Evolutionary conservation across 2,113 vertebrate genomes (phyloP), one percentile per base, ranked within the genome.

Genomic region (Gnathochromis pfefferi): DNA sequence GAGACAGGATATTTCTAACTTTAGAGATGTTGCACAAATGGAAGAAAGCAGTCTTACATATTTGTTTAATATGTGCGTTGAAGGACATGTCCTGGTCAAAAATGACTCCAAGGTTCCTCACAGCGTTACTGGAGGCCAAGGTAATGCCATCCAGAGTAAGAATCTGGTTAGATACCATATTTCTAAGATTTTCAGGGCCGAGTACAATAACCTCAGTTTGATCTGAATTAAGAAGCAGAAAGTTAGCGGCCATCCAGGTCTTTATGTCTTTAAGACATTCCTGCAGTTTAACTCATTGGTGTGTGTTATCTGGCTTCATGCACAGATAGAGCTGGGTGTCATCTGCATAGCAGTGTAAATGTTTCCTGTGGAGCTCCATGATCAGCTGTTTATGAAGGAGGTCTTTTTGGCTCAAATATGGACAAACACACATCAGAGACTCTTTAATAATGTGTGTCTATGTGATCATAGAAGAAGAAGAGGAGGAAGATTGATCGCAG

Each of bases 401-500:
- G 28, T 11, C 3, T 63, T 35, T 33, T 63, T 10, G 31, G 31
- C 28, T 35, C 31, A 63, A 11, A 35, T n/a, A 7, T n/a, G 33
- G 31, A 38, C 17, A 68, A 68, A 13, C 63, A 21, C 57, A n/a
- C 13, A 31, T 65, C 31, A 17, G 16, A 38, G 13, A 53, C 23
- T 49, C 40, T 21, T 1, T 40, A 19, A 8, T 16, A 53, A n/a
- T n/a, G 31, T 17, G 84, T 89, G 85, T 93, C 38, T 87, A 63
- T 84, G 73, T 87, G 31, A 85, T 54, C 68, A 11, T 16, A 98
- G 94, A 97, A 97, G 94, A 95, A 90, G 92, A 98, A 95, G 95
- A 96, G 97, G 93, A 96, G 97, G 79, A 95, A 96, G 83, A 98
- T 99, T 1, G 98, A 99, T 85, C 97, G 97, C 89, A 97, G 92